phyloP scores from a whole-genome alignment of 2,888 invertebrate species.

The Sarcophaga rosellei region DNA sequence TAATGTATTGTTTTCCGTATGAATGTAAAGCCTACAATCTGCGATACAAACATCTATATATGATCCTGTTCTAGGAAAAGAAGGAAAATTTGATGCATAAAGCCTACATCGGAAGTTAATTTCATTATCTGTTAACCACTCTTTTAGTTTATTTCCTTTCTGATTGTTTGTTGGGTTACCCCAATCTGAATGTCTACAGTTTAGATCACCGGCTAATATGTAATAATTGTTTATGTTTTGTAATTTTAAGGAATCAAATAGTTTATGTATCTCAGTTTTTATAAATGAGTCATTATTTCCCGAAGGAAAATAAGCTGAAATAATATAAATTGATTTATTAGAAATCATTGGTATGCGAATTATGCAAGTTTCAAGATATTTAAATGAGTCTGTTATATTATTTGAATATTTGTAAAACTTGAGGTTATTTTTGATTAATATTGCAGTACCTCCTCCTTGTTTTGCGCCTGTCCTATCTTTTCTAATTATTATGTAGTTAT shows the following conservation, averaged over 20 bases:
- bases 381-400: conserved; percentile 14
- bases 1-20: too few species aligned
- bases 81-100: too few species aligned
- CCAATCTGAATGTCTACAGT: conserved; percentile 23
- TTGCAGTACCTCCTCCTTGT: background rate
- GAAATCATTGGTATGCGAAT: background rate
- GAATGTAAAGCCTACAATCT: too few species aligned
- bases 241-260: too few species aligned
- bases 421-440: conserved; percentile 7
- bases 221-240: too few species aligned
- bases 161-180: conserved; percentile 8
- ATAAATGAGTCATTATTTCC: too few species aligned
- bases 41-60: too few species aligned
- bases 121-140: background rate
- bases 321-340: too few species aligned
- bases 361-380: background rate
- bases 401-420: background rate
- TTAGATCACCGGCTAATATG: background rate
- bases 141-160: background rate
- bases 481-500: background rate
- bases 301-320: too few species aligned
- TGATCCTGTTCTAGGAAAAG: too few species aligned
- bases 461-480: background rate
- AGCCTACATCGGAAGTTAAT: background rate
- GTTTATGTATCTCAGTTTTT: too few species aligned